Evolutionary conservation across 2,888 invertebrate genomes (phyloP).

Genomic region (Liopterus haemorrhoidalis): DNA sequence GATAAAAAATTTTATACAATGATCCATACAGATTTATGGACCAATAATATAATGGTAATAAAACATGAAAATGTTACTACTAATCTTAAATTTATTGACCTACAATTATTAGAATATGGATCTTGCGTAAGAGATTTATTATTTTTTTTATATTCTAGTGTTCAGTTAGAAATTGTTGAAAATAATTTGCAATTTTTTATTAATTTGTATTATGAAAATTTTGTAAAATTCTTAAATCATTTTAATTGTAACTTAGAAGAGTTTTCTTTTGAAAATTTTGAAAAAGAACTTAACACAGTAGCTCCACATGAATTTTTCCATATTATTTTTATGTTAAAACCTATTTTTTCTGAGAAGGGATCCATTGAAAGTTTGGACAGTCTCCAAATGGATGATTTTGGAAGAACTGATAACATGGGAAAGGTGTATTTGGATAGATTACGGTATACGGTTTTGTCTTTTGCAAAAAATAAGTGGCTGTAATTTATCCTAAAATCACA

Average conservation of each 20-base stretch:
- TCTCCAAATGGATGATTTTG: slow-evolving; percentile 43
- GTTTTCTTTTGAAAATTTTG: slow-evolving; percentile 45
- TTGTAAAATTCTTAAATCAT: slow-evolving; percentile 44
- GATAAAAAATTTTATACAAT: slow-evolving; percentile 40
- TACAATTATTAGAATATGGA: slow-evolving; percentile 52
- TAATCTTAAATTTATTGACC: slow-evolving; percentile 54
- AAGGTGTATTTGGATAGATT: slow-evolving; percentile 42
- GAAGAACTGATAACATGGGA: slow-evolving; percentile 41
- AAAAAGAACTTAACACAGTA: slow-evolving; percentile 45
- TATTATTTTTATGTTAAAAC: slow-evolving; percentile 48
- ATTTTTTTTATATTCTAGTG: slow-evolving; percentile 53
- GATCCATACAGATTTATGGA: slow-evolving; percentile 57
- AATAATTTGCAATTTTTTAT: slow-evolving; percentile 49
- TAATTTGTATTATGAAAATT: slow-evolving; percentile 49
- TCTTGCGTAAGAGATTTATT: slow-evolving; percentile 51
- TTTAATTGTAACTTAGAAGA: slow-evolving; percentile 38
- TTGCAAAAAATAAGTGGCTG: slow-evolving; percentile 41
- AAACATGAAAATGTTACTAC: slow-evolving; percentile 44
- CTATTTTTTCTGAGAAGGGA: slow-evolving; percentile 47
- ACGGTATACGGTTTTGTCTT: slow-evolving; percentile 41
- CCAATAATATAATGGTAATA: slow-evolving; percentile 56
- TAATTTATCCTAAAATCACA: slow-evolving; percentile 23
- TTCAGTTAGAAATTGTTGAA: slow-evolving; percentile 44
- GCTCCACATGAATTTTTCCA: slow-evolving; percentile 48
- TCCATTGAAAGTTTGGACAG: slow-evolving; percentile 45